phyloP scores from a whole-genome alignment of 1,140 invertebrate species.

The Pararge aegeria region DNA sequence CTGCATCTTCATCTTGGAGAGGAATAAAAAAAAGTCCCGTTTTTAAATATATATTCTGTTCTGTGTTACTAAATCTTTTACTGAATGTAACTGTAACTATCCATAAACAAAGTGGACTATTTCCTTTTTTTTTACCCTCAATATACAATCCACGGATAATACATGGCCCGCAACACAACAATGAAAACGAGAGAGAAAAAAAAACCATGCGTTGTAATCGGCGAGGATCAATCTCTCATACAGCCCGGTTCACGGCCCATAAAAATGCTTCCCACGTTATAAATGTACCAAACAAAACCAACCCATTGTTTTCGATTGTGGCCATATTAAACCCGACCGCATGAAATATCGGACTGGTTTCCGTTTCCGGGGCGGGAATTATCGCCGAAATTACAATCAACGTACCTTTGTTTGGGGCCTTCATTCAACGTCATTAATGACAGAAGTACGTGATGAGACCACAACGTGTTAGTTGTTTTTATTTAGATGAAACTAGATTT shows the following conservation, averaged over 20 bases:
- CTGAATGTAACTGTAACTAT: too few relatives aligned
- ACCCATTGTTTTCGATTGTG: constrained; percentile 46
- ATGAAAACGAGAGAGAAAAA: constrained; percentile 5
- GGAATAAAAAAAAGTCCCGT: too few relatives aligned
- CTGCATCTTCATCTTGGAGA: too few relatives aligned
- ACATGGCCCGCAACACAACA: constrained; percentile 5
- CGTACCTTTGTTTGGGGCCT: constrained; percentile 33
- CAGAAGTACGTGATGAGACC: neutral
- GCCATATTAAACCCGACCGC: constrained; percentile 43
- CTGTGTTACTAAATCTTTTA: too few relatives aligned
- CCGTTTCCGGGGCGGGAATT: constrained; percentile 34
- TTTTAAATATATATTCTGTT: too few relatives aligned
- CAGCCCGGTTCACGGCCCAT: constrained; percentile 8
- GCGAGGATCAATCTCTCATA: constrained; percentile 23
- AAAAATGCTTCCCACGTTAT: constrained; percentile 29
- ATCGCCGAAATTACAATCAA: constrained; percentile 48
- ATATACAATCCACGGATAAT: constrained; percentile 2
- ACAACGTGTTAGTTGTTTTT: neutral
- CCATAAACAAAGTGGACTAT: too few relatives aligned
- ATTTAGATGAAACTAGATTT: too few relatives aligned
- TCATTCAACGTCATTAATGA: neutral
- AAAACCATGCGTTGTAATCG: constrained; percentile 12
- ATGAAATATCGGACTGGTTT: constrained; percentile 49
- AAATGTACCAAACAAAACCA: constrained; percentile 39
- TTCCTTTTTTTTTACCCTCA: neutral